phyloP scores from a whole-genome alignment of 2,113 vertebrate genomes.

The Felis chaus region DNA sequence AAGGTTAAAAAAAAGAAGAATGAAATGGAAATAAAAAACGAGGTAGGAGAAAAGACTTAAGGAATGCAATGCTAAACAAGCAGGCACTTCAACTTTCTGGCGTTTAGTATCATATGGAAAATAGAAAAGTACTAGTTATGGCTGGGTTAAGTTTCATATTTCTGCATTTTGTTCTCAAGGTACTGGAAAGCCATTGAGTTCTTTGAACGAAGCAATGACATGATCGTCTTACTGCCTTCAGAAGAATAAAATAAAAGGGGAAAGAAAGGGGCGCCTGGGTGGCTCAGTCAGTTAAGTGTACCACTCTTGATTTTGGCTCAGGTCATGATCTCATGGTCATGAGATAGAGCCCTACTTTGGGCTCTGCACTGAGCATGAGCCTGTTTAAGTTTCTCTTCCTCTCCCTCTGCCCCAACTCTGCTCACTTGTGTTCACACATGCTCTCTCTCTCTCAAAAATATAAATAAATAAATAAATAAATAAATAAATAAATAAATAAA shows the following conservation, averaged over 20 bases:
- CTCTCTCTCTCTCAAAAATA: too few species aligned
- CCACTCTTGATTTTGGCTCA: too few species aligned
- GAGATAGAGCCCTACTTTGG: too few species aligned
- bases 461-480: too few species aligned
- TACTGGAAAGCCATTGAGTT: not conserved
- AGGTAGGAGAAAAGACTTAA: not conserved
- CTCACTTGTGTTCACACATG: too few species aligned
- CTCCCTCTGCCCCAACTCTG: too few species aligned
- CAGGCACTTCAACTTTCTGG: not conserved
- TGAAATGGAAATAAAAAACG: not conserved
- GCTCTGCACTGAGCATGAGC: too few species aligned
- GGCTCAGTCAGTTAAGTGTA: too few species aligned
- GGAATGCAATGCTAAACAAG: not conserved
- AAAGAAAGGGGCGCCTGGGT: not conserved
- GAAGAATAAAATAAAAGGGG: not conserved
- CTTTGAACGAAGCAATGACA: not conserved
- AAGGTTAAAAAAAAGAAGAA: not conserved
- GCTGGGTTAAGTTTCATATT: not conserved
- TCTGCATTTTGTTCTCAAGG: constrained; percentile 7
- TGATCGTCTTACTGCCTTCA: not conserved
- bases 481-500: too few species aligned
- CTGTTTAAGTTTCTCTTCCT: too few species aligned
- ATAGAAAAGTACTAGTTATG: not conserved
- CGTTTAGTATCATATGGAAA: not conserved
- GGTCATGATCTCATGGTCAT: too few species aligned